A percentile compares a stretch with the other conserved stretches of the same genome.
These are phyloP conservation scores for Chydorus sphaericus DNA, from an alignment of 2,888 invertebrate species.

Conservation along the genomic window DNA sequence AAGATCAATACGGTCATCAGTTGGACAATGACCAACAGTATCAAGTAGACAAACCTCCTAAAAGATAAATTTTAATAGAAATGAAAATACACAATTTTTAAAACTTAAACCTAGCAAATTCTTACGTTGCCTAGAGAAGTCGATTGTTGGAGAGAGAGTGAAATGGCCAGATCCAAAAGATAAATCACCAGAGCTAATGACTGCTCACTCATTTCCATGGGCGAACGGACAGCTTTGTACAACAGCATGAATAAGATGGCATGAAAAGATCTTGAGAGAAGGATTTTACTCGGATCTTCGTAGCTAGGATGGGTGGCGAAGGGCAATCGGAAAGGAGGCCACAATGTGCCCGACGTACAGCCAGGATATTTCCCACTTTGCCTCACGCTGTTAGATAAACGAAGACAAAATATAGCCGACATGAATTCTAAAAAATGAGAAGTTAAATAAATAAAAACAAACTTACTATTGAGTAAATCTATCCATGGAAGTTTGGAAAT, in stretches of 20 bases:
- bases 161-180: constrained; percentile 66
- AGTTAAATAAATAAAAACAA: constrained; percentile 10
- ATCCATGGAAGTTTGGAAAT: constrained; percentile 90
- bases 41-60: constrained; percentile 15
- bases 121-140: constrained; percentile 17
- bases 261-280: constrained; percentile 48
- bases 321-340: constrained; percentile 71
- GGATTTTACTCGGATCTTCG: constrained; percentile 47
- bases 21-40: neutral
- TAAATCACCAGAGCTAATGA: constrained; percentile 73
- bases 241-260: constrained; percentile 64
- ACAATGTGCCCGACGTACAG: constrained; percentile 34
- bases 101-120: neutral
- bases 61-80: neutral
- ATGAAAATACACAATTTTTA: neutral
- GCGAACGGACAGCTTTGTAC: constrained; percentile 61
- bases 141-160: constrained; percentile 21
- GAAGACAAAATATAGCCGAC: constrained; percentile 9
- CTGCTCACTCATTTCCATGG: constrained; percentile 60
- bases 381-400: constrained; percentile 34
- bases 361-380: constrained; percentile 39
- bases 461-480: constrained; percentile 76
- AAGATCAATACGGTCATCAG: constrained; percentile 35
- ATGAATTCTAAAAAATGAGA: neutral
- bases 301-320: constrained; percentile 45